These are phyloP conservation scores for Melanotaenia trifasciata DNA, from an alignment of 2,797 vertebrate genomes.

Conservation along the genomic window DNA sequence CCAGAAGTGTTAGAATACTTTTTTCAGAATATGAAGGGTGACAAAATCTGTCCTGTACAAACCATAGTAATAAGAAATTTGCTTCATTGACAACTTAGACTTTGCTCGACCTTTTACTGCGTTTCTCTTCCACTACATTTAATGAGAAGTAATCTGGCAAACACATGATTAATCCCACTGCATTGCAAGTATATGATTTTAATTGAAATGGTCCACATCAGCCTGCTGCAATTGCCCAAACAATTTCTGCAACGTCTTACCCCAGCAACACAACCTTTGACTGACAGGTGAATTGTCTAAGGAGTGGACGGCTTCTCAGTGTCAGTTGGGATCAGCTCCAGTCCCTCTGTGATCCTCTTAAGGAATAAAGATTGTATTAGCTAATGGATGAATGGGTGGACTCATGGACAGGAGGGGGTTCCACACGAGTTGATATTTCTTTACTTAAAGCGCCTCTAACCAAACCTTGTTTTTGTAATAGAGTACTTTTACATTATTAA, in stretches of 20 bases:
- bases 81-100: neutral
- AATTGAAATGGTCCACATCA: neutral
- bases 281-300: neutral
- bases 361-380: slow-evolving; percentile 6
- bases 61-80: neutral
- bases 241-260: neutral
- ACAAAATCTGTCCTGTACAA: neutral
- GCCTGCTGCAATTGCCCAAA: neutral
- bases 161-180: neutral
- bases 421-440: neutral
- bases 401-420: neutral
- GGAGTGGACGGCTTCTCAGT: neutral
- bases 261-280: neutral
- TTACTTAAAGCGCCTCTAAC: neutral
- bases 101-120: neutral
- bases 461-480: neutral
- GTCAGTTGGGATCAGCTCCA: slow-evolving; percentile 8
- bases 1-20: neutral
- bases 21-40: neutral
- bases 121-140: neutral
- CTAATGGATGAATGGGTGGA: slow-evolving; percentile 4
- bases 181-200: neutral
- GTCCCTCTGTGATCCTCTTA: neutral
- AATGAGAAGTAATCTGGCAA: neutral
- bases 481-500: neutral